A percentile compares a stretch with the other conserved stretches of the same genome.
phyloP scores from a whole-genome alignment of 2,113 vertebrate species.

The Pungitius pungitius region DNA sequence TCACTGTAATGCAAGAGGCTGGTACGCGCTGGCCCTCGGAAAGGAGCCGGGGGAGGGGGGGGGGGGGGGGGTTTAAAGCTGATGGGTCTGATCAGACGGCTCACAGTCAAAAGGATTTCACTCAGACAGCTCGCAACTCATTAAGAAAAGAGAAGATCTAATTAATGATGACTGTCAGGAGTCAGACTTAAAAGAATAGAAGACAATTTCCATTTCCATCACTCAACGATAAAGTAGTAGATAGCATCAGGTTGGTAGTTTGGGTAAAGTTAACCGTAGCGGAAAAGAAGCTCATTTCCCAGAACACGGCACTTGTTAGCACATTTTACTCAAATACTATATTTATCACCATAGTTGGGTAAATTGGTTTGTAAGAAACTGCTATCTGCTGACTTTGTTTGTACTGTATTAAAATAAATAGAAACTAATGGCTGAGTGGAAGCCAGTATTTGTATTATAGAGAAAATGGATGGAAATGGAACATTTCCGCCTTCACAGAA shows the following conservation, averaged over 20 bases:
- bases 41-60: not conserved
- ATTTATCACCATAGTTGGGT: not conserved
- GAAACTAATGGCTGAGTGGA: not conserved
- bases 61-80: not conserved
- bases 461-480: not conserved
- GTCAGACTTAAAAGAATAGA: constrained; percentile 6
- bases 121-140: constrained; percentile 21
- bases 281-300: not conserved
- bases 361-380: not conserved
- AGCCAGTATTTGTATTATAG: not conserved
- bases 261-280: too few relatives aligned
- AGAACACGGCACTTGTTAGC: not conserved
- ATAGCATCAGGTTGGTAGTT: too few relatives aligned
- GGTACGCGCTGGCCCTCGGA: constrained; percentile 17
- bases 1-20: constrained; percentile 39
- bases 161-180: constrained; percentile 22
- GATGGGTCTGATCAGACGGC: constrained; percentile 17
- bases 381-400: not conserved
- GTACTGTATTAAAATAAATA: not conserved
- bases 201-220: not conserved
- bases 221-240: not conserved
- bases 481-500: not conserved
- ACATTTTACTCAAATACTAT: not conserved
- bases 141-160: constrained; percentile 23
- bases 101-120: not conserved